A percentile compares a stretch with the other conserved stretches of the same genome.
Evolutionary conservation across 2,797 vertebrate species (phyloP).

Genomic region (Acanthis flammea): DNA sequence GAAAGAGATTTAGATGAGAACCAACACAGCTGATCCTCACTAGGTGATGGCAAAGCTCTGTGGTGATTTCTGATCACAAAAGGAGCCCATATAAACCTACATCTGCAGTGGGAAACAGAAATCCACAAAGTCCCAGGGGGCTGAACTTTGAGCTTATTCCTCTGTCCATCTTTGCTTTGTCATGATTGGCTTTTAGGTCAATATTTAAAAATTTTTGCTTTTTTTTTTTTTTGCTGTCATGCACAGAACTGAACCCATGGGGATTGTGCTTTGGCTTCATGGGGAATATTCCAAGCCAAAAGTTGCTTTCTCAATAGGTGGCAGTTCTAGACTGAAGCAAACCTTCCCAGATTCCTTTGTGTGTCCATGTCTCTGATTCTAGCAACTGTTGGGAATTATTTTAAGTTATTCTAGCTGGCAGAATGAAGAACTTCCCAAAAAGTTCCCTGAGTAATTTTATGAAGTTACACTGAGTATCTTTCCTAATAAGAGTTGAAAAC

Average conservation of each 20-base stretch:
- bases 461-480: background rate
- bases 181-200: background rate
- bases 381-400: background rate
- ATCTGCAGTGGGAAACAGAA: background rate
- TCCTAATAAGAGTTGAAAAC: background rate
- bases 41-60: background rate
- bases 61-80: background rate
- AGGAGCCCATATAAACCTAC: background rate
- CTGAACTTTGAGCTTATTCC: background rate
- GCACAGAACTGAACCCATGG: background rate
- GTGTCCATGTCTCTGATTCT: background rate
- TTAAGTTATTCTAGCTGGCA: background rate
- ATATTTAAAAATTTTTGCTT: background rate
- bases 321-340: background rate
- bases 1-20: background rate
- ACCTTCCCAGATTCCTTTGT: background rate
- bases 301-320: accelerated
- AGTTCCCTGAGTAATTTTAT: background rate
- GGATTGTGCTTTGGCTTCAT: background rate
- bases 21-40: background rate
- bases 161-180: background rate
- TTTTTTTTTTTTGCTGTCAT: background rate
- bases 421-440: background rate
- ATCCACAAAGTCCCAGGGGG: background rate
- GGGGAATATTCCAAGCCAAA: background rate